Percentiles rank a stretch among this genome's conserved stretches.
These are phyloP conservation scores for Machimus atricapillus DNA, from an alignment of 2,888 invertebrate genomes.

Conservation along the genomic window DNA sequence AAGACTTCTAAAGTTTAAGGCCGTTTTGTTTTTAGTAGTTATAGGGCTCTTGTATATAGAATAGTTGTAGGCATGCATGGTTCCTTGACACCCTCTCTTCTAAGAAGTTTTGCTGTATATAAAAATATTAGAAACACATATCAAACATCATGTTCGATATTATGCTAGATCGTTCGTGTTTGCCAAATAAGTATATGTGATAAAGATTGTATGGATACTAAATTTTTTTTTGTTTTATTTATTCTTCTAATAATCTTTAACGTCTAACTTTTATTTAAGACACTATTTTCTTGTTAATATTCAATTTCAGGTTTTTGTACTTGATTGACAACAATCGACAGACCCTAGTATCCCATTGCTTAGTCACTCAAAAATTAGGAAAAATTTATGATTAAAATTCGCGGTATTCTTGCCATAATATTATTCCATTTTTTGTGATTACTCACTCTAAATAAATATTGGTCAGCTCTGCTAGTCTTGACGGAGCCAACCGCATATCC, in stretches of 20 bases:
- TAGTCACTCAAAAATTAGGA: no score
- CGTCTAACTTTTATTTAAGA: not conserved
- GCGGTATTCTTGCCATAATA: no score
- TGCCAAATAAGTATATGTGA: not conserved
- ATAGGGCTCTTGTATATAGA: not conserved
- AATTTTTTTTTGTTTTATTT: not conserved
- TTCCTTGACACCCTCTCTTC: not conserved
- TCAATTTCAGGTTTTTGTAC: no score
- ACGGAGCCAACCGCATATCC: no score
- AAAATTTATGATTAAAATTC: no score
- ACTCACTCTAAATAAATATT: no score
- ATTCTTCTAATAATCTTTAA: not conserved
- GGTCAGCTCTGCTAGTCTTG: no score
- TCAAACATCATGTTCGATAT: not conserved
- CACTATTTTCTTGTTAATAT: not conserved
- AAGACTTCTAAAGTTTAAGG: not conserved
- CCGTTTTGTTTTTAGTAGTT: not conserved
- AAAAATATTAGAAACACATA: not conserved
- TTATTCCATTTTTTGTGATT: no score
- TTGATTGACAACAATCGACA: no score
- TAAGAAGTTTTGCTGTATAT: not conserved
- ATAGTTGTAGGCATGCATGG: not conserved
- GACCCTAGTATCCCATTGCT: no score
- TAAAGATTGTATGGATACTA: not conserved
- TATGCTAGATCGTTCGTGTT: not conserved